A percentile compares a stretch with the other conserved stretches of the same genome.
Conservation (phyloP, 1,140 invertebrate species). For the Drosophila saltans region DNA sequence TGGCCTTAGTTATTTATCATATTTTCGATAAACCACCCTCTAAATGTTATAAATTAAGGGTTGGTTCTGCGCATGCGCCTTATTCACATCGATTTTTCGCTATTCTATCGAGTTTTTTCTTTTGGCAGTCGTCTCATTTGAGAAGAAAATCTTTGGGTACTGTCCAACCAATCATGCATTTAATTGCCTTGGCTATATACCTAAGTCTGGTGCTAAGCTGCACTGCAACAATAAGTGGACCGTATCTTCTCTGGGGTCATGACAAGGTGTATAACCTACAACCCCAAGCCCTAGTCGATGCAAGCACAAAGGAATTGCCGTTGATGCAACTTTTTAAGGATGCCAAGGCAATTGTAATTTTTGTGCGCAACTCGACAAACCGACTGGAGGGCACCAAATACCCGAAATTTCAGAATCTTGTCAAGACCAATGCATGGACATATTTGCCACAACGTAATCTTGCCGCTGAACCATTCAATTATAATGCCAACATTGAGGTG, state of each 20-base stretch:
- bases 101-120: neutral
- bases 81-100: conserved; percentile 4
- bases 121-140: neutral
- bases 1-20: neutral
- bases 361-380: conserved; percentile 71
- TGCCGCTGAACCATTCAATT: conserved; percentile 84
- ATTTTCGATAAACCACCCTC: conserved; percentile 1
- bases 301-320: conserved; percentile 82
- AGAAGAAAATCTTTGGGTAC: neutral
- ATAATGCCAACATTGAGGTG: conserved; percentile 82
- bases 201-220: conserved; percentile 52
- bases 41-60: neutral
- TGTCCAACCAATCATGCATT: conserved; percentile 44
- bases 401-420: conserved; percentile 72
- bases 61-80: conserved; percentile 2
- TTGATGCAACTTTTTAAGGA: conserved; percentile 82
- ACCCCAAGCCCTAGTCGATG: conserved; percentile 84
- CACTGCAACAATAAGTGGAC: conserved; percentile 81
- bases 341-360: conserved; percentile 75
- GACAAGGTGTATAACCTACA: conserved; percentile 83
- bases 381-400: conserved; percentile 71
- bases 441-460: conserved; percentile 85
- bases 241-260: conserved; percentile 85
- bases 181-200: conserved; percentile 43
- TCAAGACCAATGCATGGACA: conserved; percentile 82